phyloP scores from a whole-genome alignment of 2,888 invertebrate genomes.

The Cybosia mesomella region DNA sequence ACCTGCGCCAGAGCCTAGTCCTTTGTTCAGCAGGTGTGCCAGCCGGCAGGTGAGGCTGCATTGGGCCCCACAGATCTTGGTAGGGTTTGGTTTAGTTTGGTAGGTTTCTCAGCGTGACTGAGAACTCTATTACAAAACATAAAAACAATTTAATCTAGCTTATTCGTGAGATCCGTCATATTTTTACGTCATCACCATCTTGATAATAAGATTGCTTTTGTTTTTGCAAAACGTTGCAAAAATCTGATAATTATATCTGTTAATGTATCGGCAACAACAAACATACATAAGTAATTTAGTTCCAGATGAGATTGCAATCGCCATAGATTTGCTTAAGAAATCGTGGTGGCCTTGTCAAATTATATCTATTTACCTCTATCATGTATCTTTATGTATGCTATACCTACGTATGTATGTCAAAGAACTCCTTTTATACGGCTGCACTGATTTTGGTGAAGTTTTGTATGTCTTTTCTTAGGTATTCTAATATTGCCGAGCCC shows the following conservation, averaged over 20 bases:
- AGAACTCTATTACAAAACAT: constrained; percentile 11
- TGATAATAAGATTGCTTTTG: constrained; percentile 37
- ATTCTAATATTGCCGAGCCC: too few species aligned
- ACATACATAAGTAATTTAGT: constrained; percentile 15
- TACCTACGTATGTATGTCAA: too few species aligned
- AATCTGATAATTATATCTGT: constrained; percentile 40
- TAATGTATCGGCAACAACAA: constrained; percentile 21
- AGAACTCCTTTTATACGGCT: not conserved
- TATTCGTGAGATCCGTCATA: constrained; percentile 38
- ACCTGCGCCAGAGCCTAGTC: too few species aligned
- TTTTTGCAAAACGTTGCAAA: constrained; percentile 34
- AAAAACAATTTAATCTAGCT: not conserved
- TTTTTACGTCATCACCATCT: constrained; percentile 38
- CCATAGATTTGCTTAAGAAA: not conserved
- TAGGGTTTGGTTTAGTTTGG: not conserved
- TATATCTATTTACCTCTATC: not conserved
- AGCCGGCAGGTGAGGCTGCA: too few species aligned
- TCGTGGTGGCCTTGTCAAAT: constrained; percentile 16
- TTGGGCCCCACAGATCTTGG: too few species aligned
- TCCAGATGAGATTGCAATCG: constrained; percentile 27
- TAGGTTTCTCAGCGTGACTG: not conserved
- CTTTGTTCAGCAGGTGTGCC: too few species aligned
- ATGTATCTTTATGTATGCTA: not conserved
- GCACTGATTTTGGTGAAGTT: not conserved
- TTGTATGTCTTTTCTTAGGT: too few species aligned